Evolutionary conservation across 2,113 vertebrate species (phyloP), one percentile per base, ranked within the genome.

Genomic region (Coregonus clupeaformis): DNA sequence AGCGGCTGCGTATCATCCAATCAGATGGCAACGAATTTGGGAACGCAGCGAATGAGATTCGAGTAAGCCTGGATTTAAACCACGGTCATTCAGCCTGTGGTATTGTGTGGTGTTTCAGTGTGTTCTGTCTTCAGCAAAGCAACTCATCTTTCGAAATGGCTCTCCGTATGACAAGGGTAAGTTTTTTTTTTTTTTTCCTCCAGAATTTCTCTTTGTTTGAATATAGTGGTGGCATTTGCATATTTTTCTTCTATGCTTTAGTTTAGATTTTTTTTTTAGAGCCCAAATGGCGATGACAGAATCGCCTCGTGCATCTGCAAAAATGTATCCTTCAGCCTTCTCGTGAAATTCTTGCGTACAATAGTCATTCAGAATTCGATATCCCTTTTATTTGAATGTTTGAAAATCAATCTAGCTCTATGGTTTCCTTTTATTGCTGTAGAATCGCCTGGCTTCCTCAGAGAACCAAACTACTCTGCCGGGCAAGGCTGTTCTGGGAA

Each of bases 51-150:
- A 95, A 94, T 94, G 86, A 88, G 68, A 63, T 71, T 72, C 30
- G 1, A 76, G 76, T 3, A 49, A 69, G 73, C 85, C 81, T 91
- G 79, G 87, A 85, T 94, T 95, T 95, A 95, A 95, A 95, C 77
- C 70, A 69, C 62, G 69, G 72, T 49, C 24, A 20, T 14, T 13
- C 25, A 4, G 0, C 1, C 0, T 20, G 0, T 0, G 25, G 11
- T 1, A n/a, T 0, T 6, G 14, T 5, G n/a, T 27, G 22, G 36
- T 64, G 55, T n/a, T n/a, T n/a, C 32, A 60, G 69, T 75, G 66
- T 69, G 1, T 1, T 4, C n/a, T 70, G 1, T 14, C 29, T 27
- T n/a, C 27, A 20, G 18, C 0, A 32, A 62, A 82, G 32, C 59
- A 12, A 12, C 24, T 6, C 22, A 13, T 0, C 0, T 47, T 75